phyloP scores from a whole-genome alignment of 2,797 vertebrate species.

The Sciaenops ocellatus region DNA sequence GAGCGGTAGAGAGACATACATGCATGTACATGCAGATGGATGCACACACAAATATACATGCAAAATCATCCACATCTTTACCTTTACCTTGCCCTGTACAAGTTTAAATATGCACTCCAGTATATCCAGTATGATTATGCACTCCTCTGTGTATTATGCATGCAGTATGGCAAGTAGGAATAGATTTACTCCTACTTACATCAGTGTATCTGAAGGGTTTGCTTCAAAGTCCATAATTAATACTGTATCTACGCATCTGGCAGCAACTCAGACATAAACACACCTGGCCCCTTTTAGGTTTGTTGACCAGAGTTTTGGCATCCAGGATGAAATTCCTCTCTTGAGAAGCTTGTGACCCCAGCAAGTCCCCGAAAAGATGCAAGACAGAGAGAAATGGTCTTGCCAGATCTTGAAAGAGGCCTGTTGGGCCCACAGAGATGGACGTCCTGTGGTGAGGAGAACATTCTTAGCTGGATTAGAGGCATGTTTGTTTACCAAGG shows the following conservation, averaged over 20 bases:
- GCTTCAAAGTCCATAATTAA: constrained; percentile 26
- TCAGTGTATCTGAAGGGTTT: background rate
- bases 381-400: constrained; percentile 48
- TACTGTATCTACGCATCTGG: constrained; percentile 19
- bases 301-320: constrained; percentile 50
- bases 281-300: constrained; percentile 47
- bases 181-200: constrained; percentile 32
- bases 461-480: constrained; percentile 80
- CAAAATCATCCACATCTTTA: constrained; percentile 14
- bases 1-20: constrained; percentile 22
- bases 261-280: constrained; percentile 37
- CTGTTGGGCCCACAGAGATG: constrained; percentile 54
- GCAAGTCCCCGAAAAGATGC: constrained; percentile 44
- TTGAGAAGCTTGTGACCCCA: constrained; percentile 44
- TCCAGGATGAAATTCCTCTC: constrained; percentile 39
- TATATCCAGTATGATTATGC: constrained; percentile 8
- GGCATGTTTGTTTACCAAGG: constrained; percentile 73
- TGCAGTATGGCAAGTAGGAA: background rate
- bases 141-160: background rate
- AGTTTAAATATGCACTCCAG: background rate
- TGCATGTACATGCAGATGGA: constrained; percentile 32
- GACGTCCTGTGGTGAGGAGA: constrained; percentile 69
- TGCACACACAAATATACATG: constrained; percentile 15
- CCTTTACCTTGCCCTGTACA: background rate
- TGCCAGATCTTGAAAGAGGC: constrained; percentile 59